These are phyloP conservation scores for Ceyx melanurus DNA, from an alignment of 2,113 vertebrate species.

Conservation along the genomic window DNA sequence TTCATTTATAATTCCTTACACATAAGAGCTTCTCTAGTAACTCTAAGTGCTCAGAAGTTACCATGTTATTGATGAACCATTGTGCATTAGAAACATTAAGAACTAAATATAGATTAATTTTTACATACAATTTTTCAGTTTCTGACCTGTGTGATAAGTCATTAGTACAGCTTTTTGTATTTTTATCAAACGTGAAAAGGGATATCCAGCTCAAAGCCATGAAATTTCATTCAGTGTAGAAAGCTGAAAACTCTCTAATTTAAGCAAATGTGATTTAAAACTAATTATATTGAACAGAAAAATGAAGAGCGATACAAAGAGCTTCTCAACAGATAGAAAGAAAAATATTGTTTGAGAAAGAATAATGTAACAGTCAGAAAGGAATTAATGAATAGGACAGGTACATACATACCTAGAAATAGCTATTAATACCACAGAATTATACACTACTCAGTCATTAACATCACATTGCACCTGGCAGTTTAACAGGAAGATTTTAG, in stretches of 20 bases:
- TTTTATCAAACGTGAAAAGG: not conserved
- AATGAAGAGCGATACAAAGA: not conserved
- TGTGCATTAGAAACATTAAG: not conserved
- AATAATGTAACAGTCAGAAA: conserved; percentile 35
- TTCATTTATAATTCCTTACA: not conserved
- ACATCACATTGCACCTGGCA: conserved; percentile 44
- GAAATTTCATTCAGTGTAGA: not conserved
- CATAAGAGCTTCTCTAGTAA: not conserved
- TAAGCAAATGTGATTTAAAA: conserved; percentile 9
- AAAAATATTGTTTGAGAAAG: conserved; percentile 12
- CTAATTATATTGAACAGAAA: not conserved
- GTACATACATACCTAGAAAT: conserved; percentile 16
- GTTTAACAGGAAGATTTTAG: conserved; percentile 51
- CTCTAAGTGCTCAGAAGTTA: not conserved
- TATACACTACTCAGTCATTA: conserved; percentile 56
- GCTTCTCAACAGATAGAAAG: not conserved
- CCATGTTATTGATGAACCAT: not conserved
- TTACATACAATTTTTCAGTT: not conserved
- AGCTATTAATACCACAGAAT: conserved; percentile 57
- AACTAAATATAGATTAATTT: not conserved
- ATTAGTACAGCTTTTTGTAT: not conserved
- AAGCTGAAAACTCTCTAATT: not conserved
- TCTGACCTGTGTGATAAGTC: not conserved
- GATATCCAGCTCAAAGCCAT: not conserved
- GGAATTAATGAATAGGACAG: conserved; percentile 51